Evolutionary conservation across 2,113 vertebrate genomes (phyloP).

Genomic region (Phrynocephalus versicolor): DNA sequence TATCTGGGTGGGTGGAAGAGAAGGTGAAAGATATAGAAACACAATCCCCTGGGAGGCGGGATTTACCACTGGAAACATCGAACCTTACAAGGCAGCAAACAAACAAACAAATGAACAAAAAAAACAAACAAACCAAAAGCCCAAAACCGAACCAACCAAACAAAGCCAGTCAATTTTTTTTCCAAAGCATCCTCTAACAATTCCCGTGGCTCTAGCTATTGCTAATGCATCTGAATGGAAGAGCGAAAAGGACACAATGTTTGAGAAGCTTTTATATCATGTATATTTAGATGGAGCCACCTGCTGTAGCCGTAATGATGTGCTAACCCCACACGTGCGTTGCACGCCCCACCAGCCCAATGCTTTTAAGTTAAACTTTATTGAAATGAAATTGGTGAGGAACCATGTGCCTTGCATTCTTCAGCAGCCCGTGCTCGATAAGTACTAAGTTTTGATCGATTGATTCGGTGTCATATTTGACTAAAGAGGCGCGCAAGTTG

Average conservation of each 20-base stretch:
- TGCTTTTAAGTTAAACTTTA: constrained; percentile 79
- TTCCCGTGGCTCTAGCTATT: background rate
- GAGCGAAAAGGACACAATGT: constrained; percentile 35
- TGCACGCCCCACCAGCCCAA: constrained; percentile 63
- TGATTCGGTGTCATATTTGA: constrained; percentile 85
- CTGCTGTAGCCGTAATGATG: constrained; percentile 47
- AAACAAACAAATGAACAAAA: too few relatives aligned
- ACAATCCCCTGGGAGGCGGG: background rate
- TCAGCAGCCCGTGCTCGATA: constrained; percentile 78
- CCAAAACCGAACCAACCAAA: too few relatives aligned
- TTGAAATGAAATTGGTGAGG: constrained; percentile 72
- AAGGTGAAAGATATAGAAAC: background rate
- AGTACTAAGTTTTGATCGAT: constrained; percentile 85
- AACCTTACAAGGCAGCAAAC: background rate
- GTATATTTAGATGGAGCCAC: constrained; percentile 45
- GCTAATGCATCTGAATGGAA: constrained; percentile 27
- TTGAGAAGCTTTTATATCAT: constrained; percentile 33
- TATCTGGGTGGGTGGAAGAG: background rate
- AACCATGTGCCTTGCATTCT: constrained; percentile 75
- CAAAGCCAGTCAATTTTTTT: background rate
- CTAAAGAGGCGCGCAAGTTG: constrained; percentile 85
- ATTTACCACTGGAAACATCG: background rate
- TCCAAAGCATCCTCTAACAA: background rate
- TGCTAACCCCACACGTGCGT: constrained; percentile 40
- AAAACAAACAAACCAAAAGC: too few relatives aligned